Percentiles rank a stretch among this genome's conserved stretches.
These are phyloP conservation scores for Pelochelys cantorii DNA, from an alignment of 2,797 vertebrate species.

Conservation along the genomic window DNA sequence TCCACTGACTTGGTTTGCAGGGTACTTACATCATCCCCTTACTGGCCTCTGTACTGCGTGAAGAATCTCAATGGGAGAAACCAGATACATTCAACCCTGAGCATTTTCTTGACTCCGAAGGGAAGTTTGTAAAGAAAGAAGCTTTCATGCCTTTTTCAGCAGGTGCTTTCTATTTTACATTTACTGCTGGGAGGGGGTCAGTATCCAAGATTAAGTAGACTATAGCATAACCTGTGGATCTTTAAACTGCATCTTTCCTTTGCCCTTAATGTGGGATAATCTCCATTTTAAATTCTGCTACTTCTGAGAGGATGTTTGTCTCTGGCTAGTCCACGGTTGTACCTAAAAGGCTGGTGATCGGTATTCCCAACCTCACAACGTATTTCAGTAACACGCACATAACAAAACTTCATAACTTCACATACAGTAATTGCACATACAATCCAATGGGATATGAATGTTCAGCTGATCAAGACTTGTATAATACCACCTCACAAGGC, in stretches of 20 bases:
- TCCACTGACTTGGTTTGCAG: slow-evolving; percentile 44
- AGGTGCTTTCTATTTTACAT: slow-evolving; percentile 34
- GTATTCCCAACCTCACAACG: too few species aligned
- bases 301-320: neutral
- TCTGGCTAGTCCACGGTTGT: neutral
- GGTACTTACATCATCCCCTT: slow-evolving; percentile 72
- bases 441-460: too few species aligned
- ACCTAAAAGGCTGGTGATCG: slow-evolving; percentile 26
- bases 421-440: too few species aligned
- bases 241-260: neutral
- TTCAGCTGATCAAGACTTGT: too few species aligned
- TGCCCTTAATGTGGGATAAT: neutral
- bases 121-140: slow-evolving; percentile 76
- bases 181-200: neutral
- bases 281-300: neutral
- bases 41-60: slow-evolving; percentile 73
- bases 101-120: slow-evolving; percentile 72
- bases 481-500: too few species aligned
- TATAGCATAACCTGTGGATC: fast-evolving
- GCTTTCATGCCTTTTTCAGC: slow-evolving; percentile 77
- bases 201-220: neutral
- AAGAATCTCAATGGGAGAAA: slow-evolving; percentile 74
- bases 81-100: slow-evolving; percentile 77
- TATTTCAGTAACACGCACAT: too few species aligned
- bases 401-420: too few species aligned